Conservation (phyloP, 1,140 invertebrate species). For the Ceratina japonica region DNA sequence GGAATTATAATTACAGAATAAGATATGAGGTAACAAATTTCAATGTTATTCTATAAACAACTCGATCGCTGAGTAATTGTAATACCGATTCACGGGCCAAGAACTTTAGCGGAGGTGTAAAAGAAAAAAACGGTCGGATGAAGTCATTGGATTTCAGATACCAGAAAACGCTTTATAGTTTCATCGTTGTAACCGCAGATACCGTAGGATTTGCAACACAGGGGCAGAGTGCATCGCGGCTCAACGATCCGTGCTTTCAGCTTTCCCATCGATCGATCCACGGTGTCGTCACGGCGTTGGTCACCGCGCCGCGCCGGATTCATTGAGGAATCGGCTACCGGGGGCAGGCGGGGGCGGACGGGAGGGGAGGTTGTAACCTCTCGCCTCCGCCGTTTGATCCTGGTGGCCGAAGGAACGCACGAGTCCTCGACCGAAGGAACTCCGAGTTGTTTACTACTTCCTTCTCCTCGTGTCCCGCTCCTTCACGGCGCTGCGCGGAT, state of each 20-base stretch:
- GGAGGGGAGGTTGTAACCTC: conserved; percentile 22
- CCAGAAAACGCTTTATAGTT: not conserved
- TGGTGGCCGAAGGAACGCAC: conserved; percentile 49
- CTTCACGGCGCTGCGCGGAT: conserved; percentile 5
- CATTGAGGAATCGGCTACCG: conserved; percentile 16
- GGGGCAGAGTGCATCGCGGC: not conserved
- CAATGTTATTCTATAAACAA: too few species aligned
- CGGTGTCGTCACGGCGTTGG: conserved; percentile 30
- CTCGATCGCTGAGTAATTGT: too few species aligned
- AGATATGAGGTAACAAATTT: too few species aligned
- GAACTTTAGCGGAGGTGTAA: not conserved
- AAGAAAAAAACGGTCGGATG: not conserved
- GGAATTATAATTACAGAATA: too few species aligned
- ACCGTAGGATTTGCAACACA: not conserved
- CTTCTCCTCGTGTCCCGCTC: conserved; percentile 41
- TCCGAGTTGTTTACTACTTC: conserved; percentile 58
- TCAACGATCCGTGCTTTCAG: not conserved
- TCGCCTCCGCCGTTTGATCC: conserved; percentile 20
- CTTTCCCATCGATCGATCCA: conserved; percentile 21
- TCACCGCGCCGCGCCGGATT: conserved; percentile 12
- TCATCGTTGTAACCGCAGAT: conserved; percentile 1
- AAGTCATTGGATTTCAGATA: not conserved
- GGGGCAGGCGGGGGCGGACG: too few species aligned
- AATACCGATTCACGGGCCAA: too few species aligned
- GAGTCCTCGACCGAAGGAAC: conserved; percentile 59